Evolutionary conservation across 2,113 vertebrate species (phyloP).

Genomic region (Ceuthmochares aereus): DNA sequence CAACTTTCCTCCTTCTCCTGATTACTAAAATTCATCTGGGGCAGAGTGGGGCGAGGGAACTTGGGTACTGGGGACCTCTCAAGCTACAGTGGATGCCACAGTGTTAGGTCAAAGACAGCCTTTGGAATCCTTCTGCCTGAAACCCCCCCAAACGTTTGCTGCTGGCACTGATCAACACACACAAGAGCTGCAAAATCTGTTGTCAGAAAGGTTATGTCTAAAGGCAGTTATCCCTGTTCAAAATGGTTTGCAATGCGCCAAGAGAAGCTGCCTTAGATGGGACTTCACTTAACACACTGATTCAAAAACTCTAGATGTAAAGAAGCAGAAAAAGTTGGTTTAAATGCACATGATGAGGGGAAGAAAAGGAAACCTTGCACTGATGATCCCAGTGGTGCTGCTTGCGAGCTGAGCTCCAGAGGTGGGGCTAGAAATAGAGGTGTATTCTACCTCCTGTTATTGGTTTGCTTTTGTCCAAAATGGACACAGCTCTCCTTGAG

Average conservation of each 20-base stretch:
- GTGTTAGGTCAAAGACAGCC: too few species aligned
- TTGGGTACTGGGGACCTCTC: accelerated
- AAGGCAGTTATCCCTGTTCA: background rate
- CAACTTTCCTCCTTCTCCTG: background rate
- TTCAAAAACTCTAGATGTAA: background rate
- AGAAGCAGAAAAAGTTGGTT: background rate
- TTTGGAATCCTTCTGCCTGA: background rate
- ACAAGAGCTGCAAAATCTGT: background rate
- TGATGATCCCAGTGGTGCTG: background rate
- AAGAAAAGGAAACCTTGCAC: background rate
- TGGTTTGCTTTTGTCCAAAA: background rate
- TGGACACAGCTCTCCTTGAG: background rate
- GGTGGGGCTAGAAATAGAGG: background rate
- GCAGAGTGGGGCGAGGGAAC: background rate
- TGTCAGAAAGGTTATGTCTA: background rate
- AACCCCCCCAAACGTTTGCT: accelerated
- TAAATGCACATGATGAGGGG: background rate
- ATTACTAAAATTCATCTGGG: background rate
- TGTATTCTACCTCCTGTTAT: background rate
- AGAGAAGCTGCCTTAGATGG: background rate
- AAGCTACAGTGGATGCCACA: accelerated
- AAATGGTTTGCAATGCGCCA: background rate
- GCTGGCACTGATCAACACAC: background rate
- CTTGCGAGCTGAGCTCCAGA: background rate
- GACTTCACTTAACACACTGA: too few species aligned